A percentile compares a stretch with the other conserved stretches of the same genome.
These are phyloP conservation scores for Chaetophractus vellerosus DNA, from an alignment of 2,797 vertebrate species.

Conservation along the genomic window DNA sequence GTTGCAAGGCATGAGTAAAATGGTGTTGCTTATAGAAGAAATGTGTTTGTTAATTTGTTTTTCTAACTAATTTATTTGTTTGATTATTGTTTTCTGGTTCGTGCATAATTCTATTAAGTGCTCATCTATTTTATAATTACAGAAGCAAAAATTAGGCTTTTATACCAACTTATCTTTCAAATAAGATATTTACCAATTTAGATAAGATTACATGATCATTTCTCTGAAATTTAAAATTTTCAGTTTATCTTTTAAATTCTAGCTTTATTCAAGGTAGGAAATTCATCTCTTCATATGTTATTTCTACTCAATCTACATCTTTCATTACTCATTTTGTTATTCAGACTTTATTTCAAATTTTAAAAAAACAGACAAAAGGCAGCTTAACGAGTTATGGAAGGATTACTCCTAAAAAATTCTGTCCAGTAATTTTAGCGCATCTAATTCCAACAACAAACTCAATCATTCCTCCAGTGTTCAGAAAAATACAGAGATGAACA, in stretches of 20 bases:
- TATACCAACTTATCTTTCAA: not conserved
- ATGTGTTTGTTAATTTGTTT: not conserved
- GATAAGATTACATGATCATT: not conserved
- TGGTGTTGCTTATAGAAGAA: accelerated
- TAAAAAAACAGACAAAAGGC: too few species aligned
- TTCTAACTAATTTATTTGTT: not conserved
- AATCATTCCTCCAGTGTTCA: too few species aligned
- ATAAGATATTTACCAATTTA: not conserved
- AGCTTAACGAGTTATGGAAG: too few species aligned
- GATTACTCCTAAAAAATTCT: too few species aligned
- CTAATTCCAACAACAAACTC: too few species aligned
- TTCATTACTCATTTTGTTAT: too few species aligned
- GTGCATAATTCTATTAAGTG: not conserved
- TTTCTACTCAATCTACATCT: not conserved
- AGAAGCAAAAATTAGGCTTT: not conserved
- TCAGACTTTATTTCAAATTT: too few species aligned
- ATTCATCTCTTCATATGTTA: not conserved
- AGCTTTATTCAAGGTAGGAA: not conserved
- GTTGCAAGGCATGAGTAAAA: not conserved
- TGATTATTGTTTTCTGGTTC: not conserved
- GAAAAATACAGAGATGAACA: too few species aligned
- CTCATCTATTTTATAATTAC: not conserved
- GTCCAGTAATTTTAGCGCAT: too few species aligned
- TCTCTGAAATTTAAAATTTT: not conserved
- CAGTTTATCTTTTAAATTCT: not conserved